Evolutionary conservation across 2,797 vertebrate species (phyloP), one percentile per base, ranked within the genome.

Genomic region (Acipenser oxyrinchus): DNA sequence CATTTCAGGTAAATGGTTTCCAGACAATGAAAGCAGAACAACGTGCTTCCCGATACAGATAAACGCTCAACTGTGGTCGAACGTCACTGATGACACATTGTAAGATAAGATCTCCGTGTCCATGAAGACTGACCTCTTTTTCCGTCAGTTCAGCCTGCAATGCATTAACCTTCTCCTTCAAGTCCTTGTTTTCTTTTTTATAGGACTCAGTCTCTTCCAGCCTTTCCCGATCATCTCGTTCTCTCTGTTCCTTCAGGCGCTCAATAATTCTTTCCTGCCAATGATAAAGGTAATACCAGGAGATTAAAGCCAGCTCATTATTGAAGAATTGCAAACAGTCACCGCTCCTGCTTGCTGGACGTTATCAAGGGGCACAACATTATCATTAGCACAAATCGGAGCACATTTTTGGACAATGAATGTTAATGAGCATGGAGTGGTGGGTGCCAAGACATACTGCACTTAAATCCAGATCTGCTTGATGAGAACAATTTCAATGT

Each of bases 121-220:
- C 58, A 60, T 58, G 73, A 71, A 72, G 52, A 90, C 92, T 86
- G 76, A 99, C 97, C 94, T 99, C 97, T 82, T 99, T 99, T 67
- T 99, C 96, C 49, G 93, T 96, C 71, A 99, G 81, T 76, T 99
- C 97, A 74, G 96, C 88, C 85, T 99, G 97, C 77, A 99, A 88
- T 80, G 82, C 87, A 86, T 96, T 96, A 77, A 98, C 92, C 81
- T 93, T 98, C 78, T 98, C 97, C 83, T 99, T 99, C 55, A 99
- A 85, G 60, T 98, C 97, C 81, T 99, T 99, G 86, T 99, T 99
- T 79, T 99, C 97, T 81, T 98, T 99, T 80, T 95, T 97, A 69
- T 94, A 98, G 2, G 91, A 92, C 62, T 99, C 97, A 48, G 95
- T 92, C 84, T 98, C 96, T 76, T 96, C 95, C 77, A 96, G 81